Evolutionary conservation across 2,888 invertebrate species (phyloP).

Genomic region (Agrochola litura): DNA sequence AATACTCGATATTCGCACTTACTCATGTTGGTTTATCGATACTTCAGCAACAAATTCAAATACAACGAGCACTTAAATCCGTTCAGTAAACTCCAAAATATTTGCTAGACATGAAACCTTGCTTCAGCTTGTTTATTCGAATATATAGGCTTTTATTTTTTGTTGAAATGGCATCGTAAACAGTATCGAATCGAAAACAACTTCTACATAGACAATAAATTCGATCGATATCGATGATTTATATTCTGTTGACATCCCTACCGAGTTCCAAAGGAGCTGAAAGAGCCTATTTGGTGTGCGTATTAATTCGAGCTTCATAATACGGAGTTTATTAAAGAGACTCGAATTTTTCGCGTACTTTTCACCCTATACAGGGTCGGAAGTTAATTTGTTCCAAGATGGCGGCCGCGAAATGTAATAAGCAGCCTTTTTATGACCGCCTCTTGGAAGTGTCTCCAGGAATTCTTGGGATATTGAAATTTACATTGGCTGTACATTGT

Average conservation of each 20-base stretch:
- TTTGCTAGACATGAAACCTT: conserved; percentile 26
- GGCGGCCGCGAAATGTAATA: conserved; percentile 66
- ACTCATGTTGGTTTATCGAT: conserved; percentile 20
- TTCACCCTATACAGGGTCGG: conserved; percentile 67
- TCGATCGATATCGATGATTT: conserved; percentile 60
- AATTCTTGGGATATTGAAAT: conserved; percentile 55
- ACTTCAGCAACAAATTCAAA: conserved; percentile 14
- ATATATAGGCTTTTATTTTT: conserved; percentile 17
- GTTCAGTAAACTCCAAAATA: conserved; percentile 18
- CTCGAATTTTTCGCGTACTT: conserved; percentile 77
- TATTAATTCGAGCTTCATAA: conserved; percentile 80
- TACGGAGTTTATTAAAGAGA: conserved; percentile 82
- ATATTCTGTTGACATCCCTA: conserved; percentile 65
- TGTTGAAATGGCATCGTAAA: neutral
- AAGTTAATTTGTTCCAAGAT: conserved; percentile 74
- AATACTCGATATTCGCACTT: conserved; percentile 38
- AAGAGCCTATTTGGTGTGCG: conserved; percentile 71
- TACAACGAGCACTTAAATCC: conserved; percentile 19
- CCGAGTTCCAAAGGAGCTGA: conserved; percentile 49
- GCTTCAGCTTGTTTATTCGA: conserved; percentile 19
- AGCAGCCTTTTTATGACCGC: conserved; percentile 64
- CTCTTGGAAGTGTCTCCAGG: conserved; percentile 48
- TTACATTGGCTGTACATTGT: conserved; percentile 50
- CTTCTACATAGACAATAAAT: neutral
- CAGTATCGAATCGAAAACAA: neutral